Evolutionary conservation across 2,113 vertebrate genomes (phyloP).

Genomic region (Nibea coibor): DNA sequence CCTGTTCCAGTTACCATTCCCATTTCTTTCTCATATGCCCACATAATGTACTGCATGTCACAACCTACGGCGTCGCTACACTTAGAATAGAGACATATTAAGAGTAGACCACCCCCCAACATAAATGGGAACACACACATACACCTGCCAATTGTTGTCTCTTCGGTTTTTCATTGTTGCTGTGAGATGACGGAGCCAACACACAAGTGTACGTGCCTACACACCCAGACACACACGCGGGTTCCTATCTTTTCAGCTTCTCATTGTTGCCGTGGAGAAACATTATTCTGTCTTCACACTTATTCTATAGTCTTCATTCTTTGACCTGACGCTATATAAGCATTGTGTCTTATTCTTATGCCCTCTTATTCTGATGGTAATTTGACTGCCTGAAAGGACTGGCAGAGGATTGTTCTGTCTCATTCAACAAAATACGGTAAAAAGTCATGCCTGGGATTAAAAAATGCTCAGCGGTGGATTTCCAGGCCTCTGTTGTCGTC

Average conservation of each 20-base stretch:
- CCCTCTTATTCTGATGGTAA: slow-evolving; percentile 85
- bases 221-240: slow-evolving; percentile 21
- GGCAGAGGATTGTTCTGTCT: slow-evolving; percentile 76
- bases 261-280: slow-evolving; percentile 71
- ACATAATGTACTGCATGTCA: slow-evolving; percentile 15
- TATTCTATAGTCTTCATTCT: slow-evolving; percentile 79
- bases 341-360: slow-evolving; percentile 71
- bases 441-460: slow-evolving; percentile 84
- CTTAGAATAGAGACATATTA: slow-evolving; percentile 55
- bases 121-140: slow-evolving; percentile 15
- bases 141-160: slow-evolving; percentile 38
- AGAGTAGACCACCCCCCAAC: slow-evolving; percentile 26
- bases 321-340: slow-evolving; percentile 77
- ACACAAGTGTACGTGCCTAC: slow-evolving; percentile 15
- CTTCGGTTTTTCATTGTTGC: slow-evolving; percentile 50
- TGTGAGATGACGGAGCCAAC: slow-evolving; percentile 40
- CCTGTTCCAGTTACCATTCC: background rate
- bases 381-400: slow-evolving; percentile 79
- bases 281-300: slow-evolving; percentile 77
- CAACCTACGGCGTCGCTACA: slow-evolving; percentile 20
- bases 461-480: slow-evolving; percentile 76
- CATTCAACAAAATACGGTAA: slow-evolving; percentile 82
- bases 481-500: slow-evolving; percentile 73
- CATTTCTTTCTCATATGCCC: background rate
- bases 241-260: slow-evolving; percentile 59